A percentile compares a stretch with the other conserved stretches of the same genome.
phyloP scores from a whole-genome alignment of 2,113 vertebrate genomes.

The Oenanthe oenanthe region DNA sequence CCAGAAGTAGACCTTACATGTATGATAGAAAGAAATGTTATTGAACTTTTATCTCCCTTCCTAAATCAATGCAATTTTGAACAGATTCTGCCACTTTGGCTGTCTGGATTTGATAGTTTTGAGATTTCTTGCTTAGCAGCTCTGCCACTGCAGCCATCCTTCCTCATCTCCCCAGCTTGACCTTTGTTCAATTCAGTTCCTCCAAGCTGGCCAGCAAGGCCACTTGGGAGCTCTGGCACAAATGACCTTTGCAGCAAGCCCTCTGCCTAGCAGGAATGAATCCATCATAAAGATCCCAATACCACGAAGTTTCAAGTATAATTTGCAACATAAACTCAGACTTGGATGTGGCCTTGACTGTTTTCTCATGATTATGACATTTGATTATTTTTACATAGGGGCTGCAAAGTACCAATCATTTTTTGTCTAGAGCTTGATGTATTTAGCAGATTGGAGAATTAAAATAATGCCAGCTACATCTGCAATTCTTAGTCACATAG shows the following conservation, averaged over 20 bases:
- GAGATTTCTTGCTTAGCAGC: neutral
- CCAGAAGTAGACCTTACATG: neutral
- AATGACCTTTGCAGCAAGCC: neutral
- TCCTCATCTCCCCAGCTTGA: rapidly evolving
- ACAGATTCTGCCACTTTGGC: neutral
- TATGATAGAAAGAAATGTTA: neutral
- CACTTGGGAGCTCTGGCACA: neutral
- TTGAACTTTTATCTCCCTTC: neutral
- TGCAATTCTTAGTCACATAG: neutral
- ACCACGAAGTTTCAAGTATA: neutral
- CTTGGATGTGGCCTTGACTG: neutral
- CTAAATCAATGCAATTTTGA: neutral
- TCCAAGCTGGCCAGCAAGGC: neutral
- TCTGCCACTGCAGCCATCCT: neutral
- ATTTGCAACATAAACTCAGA: neutral
- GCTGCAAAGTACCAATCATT: neutral
- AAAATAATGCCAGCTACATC: neutral
- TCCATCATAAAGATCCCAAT: neutral
- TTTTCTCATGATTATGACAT: neutral
- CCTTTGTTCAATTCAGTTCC: rapidly evolving
- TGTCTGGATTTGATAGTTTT: neutral
- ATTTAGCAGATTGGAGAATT: neutral
- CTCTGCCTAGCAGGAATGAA: neutral
- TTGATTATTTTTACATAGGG: neutral
- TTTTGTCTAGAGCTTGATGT: neutral